Evolutionary conservation across 2,797 vertebrate species (phyloP).

Genomic region (Pseudomugil tenellus): DNA sequence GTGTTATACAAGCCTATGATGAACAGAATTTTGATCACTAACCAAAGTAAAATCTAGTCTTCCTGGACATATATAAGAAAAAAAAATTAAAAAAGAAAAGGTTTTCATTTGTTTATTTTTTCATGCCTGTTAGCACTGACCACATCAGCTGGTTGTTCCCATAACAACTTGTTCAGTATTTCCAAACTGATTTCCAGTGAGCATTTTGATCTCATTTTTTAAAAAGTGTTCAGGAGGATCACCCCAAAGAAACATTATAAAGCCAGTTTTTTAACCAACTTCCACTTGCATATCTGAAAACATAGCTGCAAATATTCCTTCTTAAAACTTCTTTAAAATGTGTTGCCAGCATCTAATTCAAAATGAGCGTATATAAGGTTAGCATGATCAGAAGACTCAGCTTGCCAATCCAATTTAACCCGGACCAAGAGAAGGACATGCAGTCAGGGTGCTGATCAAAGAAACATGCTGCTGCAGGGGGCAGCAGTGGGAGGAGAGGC

Average conservation of each 20-base stretch:
- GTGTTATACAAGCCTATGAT: background rate
- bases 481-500: constrained; percentile 30
- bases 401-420: constrained; percentile 39
- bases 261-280: background rate
- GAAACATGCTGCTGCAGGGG: constrained; percentile 26
- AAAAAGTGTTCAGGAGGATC: too few species aligned
- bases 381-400: constrained; percentile 25
- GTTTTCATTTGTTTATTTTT: background rate
- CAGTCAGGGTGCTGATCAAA: constrained; percentile 46
- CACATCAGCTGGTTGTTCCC: background rate
- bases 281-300: background rate
- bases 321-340: background rate
- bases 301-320: background rate
- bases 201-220: too few species aligned
- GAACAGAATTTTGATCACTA: background rate
- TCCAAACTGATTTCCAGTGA: too few species aligned
- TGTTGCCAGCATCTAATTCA: constrained; percentile 1
- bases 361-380: constrained; percentile 4
- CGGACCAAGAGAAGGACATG: constrained; percentile 21
- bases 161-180: too few species aligned
- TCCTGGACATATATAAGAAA: background rate
- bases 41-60: background rate
- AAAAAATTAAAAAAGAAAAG: background rate
- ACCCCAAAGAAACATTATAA: background rate
- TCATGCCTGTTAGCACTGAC: background rate